A percentile compares a stretch with the other conserved stretches of the same genome.
Conservation (phyloP, 2,113 vertebrate genomes). For the Proteles cristata region DNA sequence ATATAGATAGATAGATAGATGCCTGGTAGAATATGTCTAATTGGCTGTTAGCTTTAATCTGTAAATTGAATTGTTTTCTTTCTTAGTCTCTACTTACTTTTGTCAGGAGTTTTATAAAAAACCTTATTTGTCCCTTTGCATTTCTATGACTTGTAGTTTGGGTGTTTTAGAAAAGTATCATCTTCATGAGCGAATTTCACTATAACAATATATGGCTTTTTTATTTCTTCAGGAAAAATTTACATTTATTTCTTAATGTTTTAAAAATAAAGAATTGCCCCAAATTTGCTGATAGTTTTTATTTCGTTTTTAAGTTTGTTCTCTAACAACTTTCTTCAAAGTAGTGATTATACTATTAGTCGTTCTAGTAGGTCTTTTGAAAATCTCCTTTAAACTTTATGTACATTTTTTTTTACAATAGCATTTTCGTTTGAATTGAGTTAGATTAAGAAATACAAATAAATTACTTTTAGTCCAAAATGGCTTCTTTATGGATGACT, state of each 20-base stretch:
- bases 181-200: neutral
- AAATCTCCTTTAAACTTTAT: neutral
- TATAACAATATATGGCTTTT: neutral
- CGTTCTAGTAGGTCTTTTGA: neutral
- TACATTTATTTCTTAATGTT: neutral
- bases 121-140: neutral
- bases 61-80: neutral
- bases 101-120: neutral
- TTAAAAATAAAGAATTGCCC: neutral
- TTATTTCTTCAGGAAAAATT: neutral
- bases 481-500: neutral
- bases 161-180: neutral
- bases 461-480: neutral
- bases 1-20: neutral
- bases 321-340: neutral
- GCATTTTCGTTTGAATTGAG: neutral
- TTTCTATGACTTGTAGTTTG: neutral
- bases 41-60: neutral
- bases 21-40: neutral
- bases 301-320: neutral
- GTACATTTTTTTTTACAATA: neutral
- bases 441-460: neutral
- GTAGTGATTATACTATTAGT: neutral
- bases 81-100: neutral
- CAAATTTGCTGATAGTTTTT: neutral